Percentiles rank a stretch among this genome's conserved stretches.
These are phyloP conservation scores for Halcyon senegalensis DNA, from an alignment of 2,113 vertebrate species.

Conservation along the genomic window DNA sequence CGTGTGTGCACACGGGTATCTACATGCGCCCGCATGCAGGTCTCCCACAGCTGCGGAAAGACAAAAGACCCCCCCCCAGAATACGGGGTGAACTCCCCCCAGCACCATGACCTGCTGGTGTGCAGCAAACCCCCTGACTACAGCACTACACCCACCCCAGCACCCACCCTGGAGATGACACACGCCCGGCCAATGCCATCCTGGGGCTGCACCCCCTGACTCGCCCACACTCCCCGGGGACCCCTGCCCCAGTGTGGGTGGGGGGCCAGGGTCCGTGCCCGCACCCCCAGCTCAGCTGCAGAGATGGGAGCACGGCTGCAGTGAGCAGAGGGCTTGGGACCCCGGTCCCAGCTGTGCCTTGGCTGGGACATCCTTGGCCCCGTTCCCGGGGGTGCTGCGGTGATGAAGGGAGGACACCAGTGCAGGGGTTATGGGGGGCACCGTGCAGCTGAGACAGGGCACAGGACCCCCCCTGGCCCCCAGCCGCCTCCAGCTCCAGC, in stretches of 20 bases:
- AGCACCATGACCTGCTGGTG: no score
- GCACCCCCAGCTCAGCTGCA: background rate
- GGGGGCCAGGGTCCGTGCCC: background rate
- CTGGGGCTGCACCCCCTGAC: background rate
- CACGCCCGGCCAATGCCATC: fast-evolving
- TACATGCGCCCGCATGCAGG: fast-evolving
- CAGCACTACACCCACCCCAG: fast-evolving
- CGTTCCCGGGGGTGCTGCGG: background rate
- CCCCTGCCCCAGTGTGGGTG: background rate
- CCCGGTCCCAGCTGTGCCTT: background rate
- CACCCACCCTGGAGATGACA: fast-evolving
- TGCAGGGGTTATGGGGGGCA: fast-evolving
- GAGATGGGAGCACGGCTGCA: background rate
- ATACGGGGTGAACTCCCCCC: background rate
- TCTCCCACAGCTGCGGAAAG: background rate
- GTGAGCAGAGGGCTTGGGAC: background rate
- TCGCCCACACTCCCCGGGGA: fast-evolving
- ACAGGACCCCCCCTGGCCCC: fast-evolving
- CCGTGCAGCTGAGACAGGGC: background rate
- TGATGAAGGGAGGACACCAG: fast-evolving
- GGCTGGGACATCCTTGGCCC: background rate
- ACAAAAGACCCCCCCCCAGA: no score
- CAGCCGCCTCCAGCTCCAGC: fast-evolving
- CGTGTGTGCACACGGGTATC: fast-evolving
- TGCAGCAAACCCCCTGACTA: background rate